Percentiles rank a stretch among this genome's conserved stretches.
Evolutionary conservation across 1,140 invertebrate genomes (phyloP).

Genomic region (Drosophila aff.): DNA sequence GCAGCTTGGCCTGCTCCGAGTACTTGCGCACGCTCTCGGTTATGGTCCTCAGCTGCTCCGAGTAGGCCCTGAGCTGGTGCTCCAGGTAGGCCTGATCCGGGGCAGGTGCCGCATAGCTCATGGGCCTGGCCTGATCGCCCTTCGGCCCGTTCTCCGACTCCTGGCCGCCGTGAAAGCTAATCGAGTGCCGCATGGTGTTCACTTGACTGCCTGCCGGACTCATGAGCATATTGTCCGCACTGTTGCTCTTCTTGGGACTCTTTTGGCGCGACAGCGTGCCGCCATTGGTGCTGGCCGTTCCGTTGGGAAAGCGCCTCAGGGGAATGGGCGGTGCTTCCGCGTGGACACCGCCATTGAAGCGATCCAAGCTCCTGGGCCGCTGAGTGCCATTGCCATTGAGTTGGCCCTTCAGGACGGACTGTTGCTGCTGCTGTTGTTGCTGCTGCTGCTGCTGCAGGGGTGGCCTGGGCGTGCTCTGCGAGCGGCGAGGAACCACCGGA

Average conservation of each 20-base stretch:
- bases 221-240: slow-evolving; percentile 62
- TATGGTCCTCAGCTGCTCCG: slow-evolving; percentile 81
- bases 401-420: slow-evolving; percentile 47
- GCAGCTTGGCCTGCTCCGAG: slow-evolving; percentile 82
- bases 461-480: slow-evolving; percentile 77
- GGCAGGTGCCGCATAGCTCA: slow-evolving; percentile 74
- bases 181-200: slow-evolving; percentile 74
- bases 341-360: slow-evolving; percentile 61
- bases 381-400: slow-evolving; percentile 70
- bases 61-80: slow-evolving; percentile 82
- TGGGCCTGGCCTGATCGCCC: slow-evolving; percentile 55
- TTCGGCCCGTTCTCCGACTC: slow-evolving; percentile 32
- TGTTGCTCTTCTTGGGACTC: slow-evolving; percentile 65
- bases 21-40: slow-evolving; percentile 84
- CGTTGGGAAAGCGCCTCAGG: slow-evolving; percentile 68
- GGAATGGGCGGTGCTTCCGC: slow-evolving; percentile 76
- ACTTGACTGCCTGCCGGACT: slow-evolving; percentile 35
- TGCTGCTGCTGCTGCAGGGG: slow-evolving; percentile 56
- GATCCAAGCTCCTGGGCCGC: slow-evolving; percentile 80
- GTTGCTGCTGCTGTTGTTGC: slow-evolving; percentile 39
- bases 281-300: slow-evolving; percentile 42
- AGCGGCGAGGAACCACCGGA: slow-evolving; percentile 74
- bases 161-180: slow-evolving; percentile 75
- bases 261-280: slow-evolving; percentile 46
- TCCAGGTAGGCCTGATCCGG: slow-evolving; percentile 83